Percentiles rank a stretch among this genome's conserved stretches.
These are phyloP conservation scores for Hanleya hanleyi DNA, from an alignment of 2,888 invertebrate genomes.

Conservation along the genomic window DNA sequence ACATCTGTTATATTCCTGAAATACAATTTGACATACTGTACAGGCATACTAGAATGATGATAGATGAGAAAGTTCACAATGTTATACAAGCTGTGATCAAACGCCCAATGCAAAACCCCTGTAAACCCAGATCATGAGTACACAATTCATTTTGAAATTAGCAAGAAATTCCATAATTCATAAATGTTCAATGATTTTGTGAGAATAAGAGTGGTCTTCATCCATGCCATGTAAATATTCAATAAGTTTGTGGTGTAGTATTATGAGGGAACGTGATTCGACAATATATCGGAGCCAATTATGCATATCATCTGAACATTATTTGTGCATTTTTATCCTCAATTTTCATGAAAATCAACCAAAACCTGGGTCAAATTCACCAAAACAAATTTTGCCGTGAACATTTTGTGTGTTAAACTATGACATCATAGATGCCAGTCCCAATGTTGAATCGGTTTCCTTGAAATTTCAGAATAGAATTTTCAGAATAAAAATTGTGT, in stretches of 20 bases:
- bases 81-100: no score
- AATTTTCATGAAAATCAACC: not conserved
- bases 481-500: no score
- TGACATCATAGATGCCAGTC: no score
- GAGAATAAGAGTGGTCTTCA: not conserved
- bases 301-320: not conserved
- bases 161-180: not conserved
- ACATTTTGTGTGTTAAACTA: no score
- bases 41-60: not conserved
- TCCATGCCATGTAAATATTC: not conserved
- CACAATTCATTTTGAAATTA: no score
- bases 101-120: no score
- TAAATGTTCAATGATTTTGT: not conserved
- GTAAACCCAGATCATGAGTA: no score
- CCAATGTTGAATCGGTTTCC: no score
- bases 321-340: no score
- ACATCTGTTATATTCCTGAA: constrained; percentile 59
- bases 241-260: not conserved
- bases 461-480: no score
- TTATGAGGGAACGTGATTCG: not conserved
- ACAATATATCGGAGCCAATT: not conserved
- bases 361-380: not conserved
- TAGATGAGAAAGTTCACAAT: not conserved
- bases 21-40: constrained; percentile 5
- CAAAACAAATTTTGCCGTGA: no score